Base-by-base conservation (phyloP, 1,140 invertebrate genomes). In the Cotesia vestalis region DNA sequence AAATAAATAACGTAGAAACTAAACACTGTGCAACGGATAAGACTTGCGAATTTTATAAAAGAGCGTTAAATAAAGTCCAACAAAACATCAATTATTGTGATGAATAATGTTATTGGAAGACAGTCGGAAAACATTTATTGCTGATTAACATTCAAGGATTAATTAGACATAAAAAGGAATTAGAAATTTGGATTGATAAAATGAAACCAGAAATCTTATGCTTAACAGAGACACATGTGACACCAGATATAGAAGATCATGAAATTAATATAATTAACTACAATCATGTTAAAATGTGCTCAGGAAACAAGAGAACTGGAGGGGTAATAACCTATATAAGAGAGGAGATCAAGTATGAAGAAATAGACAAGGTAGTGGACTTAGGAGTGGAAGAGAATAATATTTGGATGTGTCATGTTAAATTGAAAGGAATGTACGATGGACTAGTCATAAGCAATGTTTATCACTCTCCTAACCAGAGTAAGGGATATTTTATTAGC, bases 201-300 rank as follows among this genome's bases (percentile, higher is more conserved):
- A 4, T 46, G 1, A 69, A 52, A 20, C 70, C 70, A 1, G 34
- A 72, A 40, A 53, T 72, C 1, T 3, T 72, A 12, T 72, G 70
- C 17, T 53, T 66, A 17, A 72, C 70, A 20, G 70, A 66, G 35
- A 72, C 70, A 8, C 70, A 72, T 55, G 40, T 60, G 8, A 20
- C 36, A 9, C 27, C 34, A 4, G 71, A 72, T 17, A 38, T 72
- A 5, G 5, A 27, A 0, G 71, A 72, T 3, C 9, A 36, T 55
- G 70, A 71, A 71, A 55, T 71, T 6, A 6, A 53, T 52, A 20
- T 66, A 4, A 12, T 40, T 3, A 72, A 67, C 12, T 72, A 72
- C 40, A 17, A 34, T 4, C 9, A 35, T 4, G 53, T 72, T 5
- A 35, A 35, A 46, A 51, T 6, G 5, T 20, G 67, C 35, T 40